Evolutionary conservation across 2,797 vertebrate genomes (phyloP).

Genomic region (Dermochelys coriacea): DNA sequence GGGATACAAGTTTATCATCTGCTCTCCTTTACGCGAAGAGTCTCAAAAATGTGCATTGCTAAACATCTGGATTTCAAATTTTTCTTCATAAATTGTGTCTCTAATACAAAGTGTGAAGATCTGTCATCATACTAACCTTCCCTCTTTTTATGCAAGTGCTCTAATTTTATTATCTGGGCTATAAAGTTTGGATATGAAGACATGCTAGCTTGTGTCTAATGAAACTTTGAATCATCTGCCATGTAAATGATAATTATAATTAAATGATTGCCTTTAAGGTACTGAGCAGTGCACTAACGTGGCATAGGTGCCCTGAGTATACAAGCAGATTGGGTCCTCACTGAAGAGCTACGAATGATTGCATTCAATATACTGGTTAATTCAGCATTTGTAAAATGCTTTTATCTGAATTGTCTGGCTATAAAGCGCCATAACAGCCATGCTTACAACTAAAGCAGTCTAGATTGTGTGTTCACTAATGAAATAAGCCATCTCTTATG

Average conservation of each 20-base stretch:
- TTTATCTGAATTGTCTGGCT: fast-evolving
- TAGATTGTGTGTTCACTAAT: fast-evolving
- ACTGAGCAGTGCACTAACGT: not conserved
- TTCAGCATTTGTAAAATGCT: not conserved
- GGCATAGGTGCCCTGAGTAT: not conserved
- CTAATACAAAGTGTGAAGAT: not conserved
- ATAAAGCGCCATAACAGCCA: fast-evolving
- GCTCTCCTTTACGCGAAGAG: not conserved
- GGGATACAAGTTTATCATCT: too few species aligned
- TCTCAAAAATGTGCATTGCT: not conserved
- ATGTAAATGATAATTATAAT: too few species aligned
- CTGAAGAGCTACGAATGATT: not conserved
- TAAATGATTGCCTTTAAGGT: not conserved
- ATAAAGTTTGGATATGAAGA: not conserved
- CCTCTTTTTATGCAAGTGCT: not conserved
- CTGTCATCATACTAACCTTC: not conserved
- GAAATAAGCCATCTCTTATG: not conserved
- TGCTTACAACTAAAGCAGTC: not conserved
- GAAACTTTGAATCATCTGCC: not conserved
- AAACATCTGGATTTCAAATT: not conserved
- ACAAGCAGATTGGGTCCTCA: not conserved
- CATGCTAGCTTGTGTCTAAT: not conserved
- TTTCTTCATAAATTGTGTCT: not conserved
- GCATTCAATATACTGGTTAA: not conserved
- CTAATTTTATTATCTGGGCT: not conserved